Percentiles rank a stretch among this genome's conserved stretches.
Evolutionary conservation across 53 echinoderm and acorn worm species (phyloP).

Genomic region (Echinarachnius parma): DNA sequence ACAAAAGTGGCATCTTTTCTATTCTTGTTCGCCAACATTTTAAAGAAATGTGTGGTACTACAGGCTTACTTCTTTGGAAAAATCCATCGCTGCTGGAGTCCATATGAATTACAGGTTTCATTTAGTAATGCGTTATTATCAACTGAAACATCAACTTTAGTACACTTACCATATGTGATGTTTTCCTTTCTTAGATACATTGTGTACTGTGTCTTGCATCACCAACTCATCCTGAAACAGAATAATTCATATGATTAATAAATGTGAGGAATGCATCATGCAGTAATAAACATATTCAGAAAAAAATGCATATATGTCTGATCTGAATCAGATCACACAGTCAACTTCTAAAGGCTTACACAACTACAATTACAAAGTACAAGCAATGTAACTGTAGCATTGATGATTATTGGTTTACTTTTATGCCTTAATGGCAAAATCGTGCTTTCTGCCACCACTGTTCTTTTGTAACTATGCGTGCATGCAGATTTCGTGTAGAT

Average conservation of each 20-base stretch:
- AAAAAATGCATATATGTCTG: conserved; percentile 8
- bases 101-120: conserved; percentile 23
- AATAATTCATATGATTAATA: conserved; percentile 20
- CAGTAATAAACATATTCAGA: conserved; percentile 21
- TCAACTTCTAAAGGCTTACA: conserved; percentile 17
- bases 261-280: conserved; percentile 24
- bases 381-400: conserved; percentile 11
- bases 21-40: conserved; percentile 19
- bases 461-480: conserved; percentile 14
- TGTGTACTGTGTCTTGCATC: conserved; percentile 11
- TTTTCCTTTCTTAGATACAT: conserved; percentile 21
- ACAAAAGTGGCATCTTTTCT: conserved; percentile 7
- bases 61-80: conserved; percentile 28
- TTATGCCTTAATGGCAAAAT: neutral
- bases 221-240: conserved; percentile 16
- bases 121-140: conserved; percentile 30
- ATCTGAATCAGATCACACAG: neutral
- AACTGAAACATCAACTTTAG: conserved; percentile 26
- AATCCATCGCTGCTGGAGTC: conserved; percentile 22
- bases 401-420: conserved; percentile 4
- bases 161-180: conserved; percentile 28
- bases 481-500: conserved; percentile 10
- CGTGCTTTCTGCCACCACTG: conserved; percentile 14
- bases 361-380: conserved; percentile 14
- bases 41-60: conserved; percentile 26